Evolutionary conservation across 2,888 invertebrate genomes (phyloP), one percentile per base, ranked within the genome.

Genomic region (Bembecia ichneumoniformis): DNA sequence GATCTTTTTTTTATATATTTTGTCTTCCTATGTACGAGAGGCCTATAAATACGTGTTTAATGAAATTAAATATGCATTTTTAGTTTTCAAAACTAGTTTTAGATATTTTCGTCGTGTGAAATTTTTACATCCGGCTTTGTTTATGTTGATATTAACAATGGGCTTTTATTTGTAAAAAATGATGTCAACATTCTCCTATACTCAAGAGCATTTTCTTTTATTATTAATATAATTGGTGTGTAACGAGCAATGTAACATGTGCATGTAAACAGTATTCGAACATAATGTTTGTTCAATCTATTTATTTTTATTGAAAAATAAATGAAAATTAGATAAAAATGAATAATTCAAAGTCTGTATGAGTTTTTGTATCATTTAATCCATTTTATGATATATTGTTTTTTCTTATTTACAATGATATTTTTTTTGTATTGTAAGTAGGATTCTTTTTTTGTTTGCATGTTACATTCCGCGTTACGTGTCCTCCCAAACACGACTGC

Each of bases 401-500:
- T n/a, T n/a, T n/a, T n/a, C n/a, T n/a, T n/a, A n/a, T n/a, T n/a
- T n/a, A n/a, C n/a, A n/a, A n/a, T n/a, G n/a, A 28, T 7, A 7
- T 28, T 28, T 7, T 7, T 20, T 20, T 20, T 20, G 3, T 3
- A n/a, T n/a, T n/a, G n/a, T n/a, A n/a, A n/a, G n/a, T n/a, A n/a
- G n/a, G n/a, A n/a, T 20, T 20, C 5, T 4, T 20, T 20, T 20
- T 20, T 20, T 28, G 7, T 7, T 28, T 40, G 0, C 40, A 10
- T 40, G 40, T 40, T 40, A 40, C 40, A n/a, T 40, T 10, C 40
- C 40, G n/a, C 40, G 40, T 40, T 40, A 14, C 40, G 13, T 40
- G 40, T 14, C 40, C 40, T 40, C 40, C 28, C 28, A 28, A 40
- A 40, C 40, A 40, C 72, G 79, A 84, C 86, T 86, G 82, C 82